Evolutionary conservation across 1,140 invertebrate species (phyloP).

Genomic region (Archivesica marissinica): DNA sequence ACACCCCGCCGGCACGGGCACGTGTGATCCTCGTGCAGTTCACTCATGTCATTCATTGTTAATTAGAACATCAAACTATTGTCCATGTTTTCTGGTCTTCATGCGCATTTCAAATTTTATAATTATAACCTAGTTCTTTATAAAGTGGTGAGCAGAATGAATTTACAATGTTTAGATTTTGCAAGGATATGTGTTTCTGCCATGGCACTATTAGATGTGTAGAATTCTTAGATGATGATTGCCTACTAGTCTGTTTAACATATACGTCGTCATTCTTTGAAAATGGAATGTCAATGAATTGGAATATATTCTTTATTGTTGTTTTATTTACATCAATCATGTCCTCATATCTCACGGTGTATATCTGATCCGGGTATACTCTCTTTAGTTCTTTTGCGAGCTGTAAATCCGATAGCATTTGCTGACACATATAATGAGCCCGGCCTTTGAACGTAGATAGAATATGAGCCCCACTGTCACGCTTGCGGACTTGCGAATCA

Average conservation of each 20-base stretch:
- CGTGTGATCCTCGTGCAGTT: no score
- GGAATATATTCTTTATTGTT: not conserved
- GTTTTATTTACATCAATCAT: not conserved
- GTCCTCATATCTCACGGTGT: conserved; percentile 21
- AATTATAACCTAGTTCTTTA: not conserved
- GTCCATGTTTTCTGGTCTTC: no score
- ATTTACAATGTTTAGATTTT: not conserved
- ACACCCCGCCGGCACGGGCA: no score
- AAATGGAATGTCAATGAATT: conserved; percentile 17
- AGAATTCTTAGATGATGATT: not conserved
- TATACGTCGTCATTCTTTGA: not conserved
- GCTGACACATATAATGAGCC: conserved; percentile 1
- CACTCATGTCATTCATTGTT: no score
- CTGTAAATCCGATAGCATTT: not conserved
- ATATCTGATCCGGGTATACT: not conserved
- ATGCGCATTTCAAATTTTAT: no score
- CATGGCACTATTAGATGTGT: not conserved
- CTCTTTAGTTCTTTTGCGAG: not conserved
- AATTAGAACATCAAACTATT: no score
- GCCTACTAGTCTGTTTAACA: not conserved
- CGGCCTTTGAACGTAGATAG: not conserved
- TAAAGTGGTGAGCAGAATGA: not conserved
- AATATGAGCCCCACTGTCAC: not conserved
- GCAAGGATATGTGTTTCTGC: not conserved
- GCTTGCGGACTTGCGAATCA: conserved; percentile 18